Evolutionary conservation across 2,113 vertebrate species (phyloP).

Genomic region (Rhombomys opimus): DNA sequence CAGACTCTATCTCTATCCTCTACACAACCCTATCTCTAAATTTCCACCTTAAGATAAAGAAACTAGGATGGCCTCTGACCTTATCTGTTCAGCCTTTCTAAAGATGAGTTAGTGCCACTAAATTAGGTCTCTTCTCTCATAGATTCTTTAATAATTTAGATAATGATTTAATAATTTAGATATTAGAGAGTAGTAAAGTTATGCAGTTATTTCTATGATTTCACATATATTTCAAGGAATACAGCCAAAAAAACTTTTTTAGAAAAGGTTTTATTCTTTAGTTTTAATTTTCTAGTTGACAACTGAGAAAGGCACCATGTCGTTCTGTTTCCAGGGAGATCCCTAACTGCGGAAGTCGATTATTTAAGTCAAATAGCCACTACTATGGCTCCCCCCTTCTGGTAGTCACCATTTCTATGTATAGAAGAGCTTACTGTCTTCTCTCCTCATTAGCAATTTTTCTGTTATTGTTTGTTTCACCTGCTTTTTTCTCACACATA

Average conservation of each 20-base stretch:
- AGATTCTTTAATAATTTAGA: no score
- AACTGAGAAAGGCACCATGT: background rate
- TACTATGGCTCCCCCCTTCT: background rate
- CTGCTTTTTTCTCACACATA: background rate
- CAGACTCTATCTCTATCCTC: background rate
- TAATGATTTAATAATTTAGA: background rate
- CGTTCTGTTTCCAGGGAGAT: background rate
- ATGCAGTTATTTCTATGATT: background rate
- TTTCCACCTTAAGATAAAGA: background rate
- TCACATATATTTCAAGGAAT: background rate
- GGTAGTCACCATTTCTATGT: background rate
- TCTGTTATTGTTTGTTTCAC: background rate
- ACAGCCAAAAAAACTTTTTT: background rate
- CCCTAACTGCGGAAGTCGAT: background rate
- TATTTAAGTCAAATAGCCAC: background rate
- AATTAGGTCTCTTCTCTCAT: background rate
- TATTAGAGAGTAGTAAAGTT: background rate
- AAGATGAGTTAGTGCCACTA: background rate
- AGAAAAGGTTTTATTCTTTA: background rate
- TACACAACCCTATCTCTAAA: background rate
- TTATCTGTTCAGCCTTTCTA: background rate
- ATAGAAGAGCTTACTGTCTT: background rate
- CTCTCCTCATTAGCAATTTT: background rate
- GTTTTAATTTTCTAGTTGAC: conserved; percentile 34
- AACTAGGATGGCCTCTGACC: background rate